phyloP scores from a whole-genome alignment of 2,888 invertebrate species.

The Iselma pallidipennis region DNA sequence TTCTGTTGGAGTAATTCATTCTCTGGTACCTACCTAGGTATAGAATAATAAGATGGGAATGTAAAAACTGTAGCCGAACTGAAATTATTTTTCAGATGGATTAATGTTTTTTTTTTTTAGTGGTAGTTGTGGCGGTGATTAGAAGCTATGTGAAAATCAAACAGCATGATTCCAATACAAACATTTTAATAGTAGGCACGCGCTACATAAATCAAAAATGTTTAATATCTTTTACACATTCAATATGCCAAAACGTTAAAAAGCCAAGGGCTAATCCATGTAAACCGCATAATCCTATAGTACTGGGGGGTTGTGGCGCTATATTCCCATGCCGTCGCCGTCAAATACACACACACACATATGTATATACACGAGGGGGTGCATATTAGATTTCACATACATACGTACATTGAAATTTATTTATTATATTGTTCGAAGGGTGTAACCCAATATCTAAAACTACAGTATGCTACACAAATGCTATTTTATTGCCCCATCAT shows the following conservation, averaged over 20 bases:
- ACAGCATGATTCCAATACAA: constrained; percentile 52
- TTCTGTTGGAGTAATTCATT: background rate
- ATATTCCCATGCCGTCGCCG: constrained; percentile 17
- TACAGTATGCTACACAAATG: constrained; percentile 49
- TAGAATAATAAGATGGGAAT: background rate
- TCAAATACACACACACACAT: constrained; percentile 8
- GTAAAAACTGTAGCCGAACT: background rate
- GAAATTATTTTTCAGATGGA: background rate
- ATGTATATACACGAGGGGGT: constrained; percentile 49
- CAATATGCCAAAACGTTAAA: constrained; percentile 53
- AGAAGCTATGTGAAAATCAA: constrained; percentile 52
- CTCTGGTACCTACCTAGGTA: background rate
- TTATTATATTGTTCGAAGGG: constrained; percentile 50
- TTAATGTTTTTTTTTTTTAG: background rate
- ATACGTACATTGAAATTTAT: constrained; percentile 45
- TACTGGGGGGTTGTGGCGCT: constrained; percentile 30
- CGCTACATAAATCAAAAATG: constrained; percentile 50
- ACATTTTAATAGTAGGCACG: constrained; percentile 51
- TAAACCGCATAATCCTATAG: constrained; percentile 54
- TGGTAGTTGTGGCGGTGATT: constrained; percentile 4
- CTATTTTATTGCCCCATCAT: constrained; percentile 43
- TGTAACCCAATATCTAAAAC: constrained; percentile 51
- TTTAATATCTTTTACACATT: constrained; percentile 55
- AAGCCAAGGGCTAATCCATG: constrained; percentile 53
- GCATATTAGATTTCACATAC: constrained; percentile 50